A percentile compares a stretch with the other conserved stretches of the same genome.
Evolutionary conservation across 2,113 vertebrate genomes (phyloP).

Genomic region (Bufo bufo): DNA sequence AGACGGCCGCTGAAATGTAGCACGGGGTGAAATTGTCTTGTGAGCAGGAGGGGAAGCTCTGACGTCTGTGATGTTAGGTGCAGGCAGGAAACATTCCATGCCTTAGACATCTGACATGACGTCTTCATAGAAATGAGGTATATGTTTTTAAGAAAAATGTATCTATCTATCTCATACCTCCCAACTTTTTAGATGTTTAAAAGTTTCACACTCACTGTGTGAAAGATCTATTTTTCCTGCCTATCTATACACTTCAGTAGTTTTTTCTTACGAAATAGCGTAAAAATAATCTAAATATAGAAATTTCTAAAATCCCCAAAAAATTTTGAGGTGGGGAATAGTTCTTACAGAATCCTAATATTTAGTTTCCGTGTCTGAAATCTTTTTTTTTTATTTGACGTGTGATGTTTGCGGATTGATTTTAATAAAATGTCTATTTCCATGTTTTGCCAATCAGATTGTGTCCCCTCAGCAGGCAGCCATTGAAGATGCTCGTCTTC

Average conservation of each 20-base stretch:
- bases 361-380: background rate
- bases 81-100: background rate
- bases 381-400: background rate
- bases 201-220: no score
- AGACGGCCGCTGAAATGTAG: background rate
- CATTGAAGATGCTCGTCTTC: background rate
- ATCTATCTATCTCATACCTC: no score
- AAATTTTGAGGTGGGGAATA: no score
- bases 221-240: no score
- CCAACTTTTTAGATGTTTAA: no score
- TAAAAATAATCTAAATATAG: no score
- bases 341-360: background rate
- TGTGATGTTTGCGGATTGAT: background rate
- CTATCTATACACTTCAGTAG: no score
- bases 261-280: no score
- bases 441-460: background rate
- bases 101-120: background rate
- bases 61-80: background rate
- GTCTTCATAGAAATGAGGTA: background rate
- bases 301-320: no score
- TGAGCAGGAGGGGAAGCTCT: background rate
- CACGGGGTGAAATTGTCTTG: background rate
- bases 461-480: background rate
- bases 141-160: background rate
- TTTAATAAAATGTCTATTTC: no score